Base-by-base conservation (phyloP, 2,888 invertebrate species). In the Digitonthophagus gazella region DNA sequence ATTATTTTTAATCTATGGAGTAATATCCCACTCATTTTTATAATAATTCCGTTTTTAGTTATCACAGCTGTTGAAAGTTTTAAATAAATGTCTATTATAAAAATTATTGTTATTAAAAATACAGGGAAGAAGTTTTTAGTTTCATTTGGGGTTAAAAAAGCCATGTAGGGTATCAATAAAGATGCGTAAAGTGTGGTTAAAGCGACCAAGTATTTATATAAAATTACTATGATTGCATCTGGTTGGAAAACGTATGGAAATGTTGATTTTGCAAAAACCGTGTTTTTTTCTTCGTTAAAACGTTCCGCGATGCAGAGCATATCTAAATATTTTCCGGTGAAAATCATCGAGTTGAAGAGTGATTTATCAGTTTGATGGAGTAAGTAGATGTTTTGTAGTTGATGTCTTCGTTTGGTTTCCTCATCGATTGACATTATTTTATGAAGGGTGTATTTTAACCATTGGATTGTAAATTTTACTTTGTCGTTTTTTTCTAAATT, bases 221-320 rank as follows among this genome's bases (percentile, higher is more conserved):
- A 11, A 16, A 57, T 61, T 0, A 71, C 11, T 15, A 72, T 14
- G 1, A 74, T 28, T 0, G 73, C 71, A 8, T 64, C 19, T 14
- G 74, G 72, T 56, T 72, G 71, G 19, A 74, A 57, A 3, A 74
- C 69, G 22, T 71, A 73, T 1, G 74, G 74, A n/a, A 71, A 74
- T 2, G 71, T 65, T 5, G 71, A 67, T 57, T 58, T 74, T 6
- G 72, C 55, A 65, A 74, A 72, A 15, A 72, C 70, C 8, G 74
- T 71, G 15, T 74, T 73, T 3, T 68, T 68, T 11, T 71, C 71
- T 11, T 68, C 58, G 15, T 70, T 71, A 5, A 65, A 44, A n/a
- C 73, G 55, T 61, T 74, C 73, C 8, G 67, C 61, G 66, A 74
- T 74, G 8, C 61, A 71, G n/a, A 72, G 54, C 66, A 70, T 64